Base-by-base conservation (phyloP, 2,888 invertebrate genomes). In the Leptothorax acervorum region DNA sequence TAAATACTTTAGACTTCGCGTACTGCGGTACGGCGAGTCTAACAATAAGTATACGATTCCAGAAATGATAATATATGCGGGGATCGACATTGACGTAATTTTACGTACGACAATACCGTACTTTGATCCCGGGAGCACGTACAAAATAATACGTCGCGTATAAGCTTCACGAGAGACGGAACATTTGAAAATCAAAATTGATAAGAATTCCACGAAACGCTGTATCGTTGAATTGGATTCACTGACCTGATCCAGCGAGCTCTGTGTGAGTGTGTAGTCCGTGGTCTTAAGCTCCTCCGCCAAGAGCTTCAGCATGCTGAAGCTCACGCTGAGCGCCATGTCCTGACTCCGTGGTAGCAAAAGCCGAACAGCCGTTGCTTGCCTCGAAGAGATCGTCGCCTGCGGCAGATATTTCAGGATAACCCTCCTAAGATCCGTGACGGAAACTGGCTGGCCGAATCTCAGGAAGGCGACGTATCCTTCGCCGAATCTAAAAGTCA, bases 211-310 rank as follows among this genome's bases (percentile, higher is more conserved):
- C 45, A 42, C 55, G 78, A 68, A 71, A 71, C 39, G 42, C 28
- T 5, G 53, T 60, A 71, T 57, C 35, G 45, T 12, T 68, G 78
- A 78, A 78, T 78, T 45, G 60, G 15, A 60, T 73, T 70, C 78
- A 88, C 90, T 88, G 76, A 96, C 96, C 95, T 96, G 96, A 88
- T 96, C 96, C 60, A 96, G 95, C 15, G 96, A 96, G 94, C 96
- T 96, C 90, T 96, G 96, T 92, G 95, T 96, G 90, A 96, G 87
- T n/a, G 96, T 96, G 93, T 95, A 96, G 94, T 96, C 96, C 15
- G 95, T 95, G 6, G 96, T 95, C 87, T 95, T 95, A 86, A 96
- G 95, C 75, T 94, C 93, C 85, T 94, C 93, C 83, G 95, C 96
- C 87, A 96, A 94, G 74, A 95, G 95, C 83, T 95, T 94, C 94